Evolutionary conservation across 2,888 invertebrate species (phyloP).

Genomic region (Molorchus minor): DNA sequence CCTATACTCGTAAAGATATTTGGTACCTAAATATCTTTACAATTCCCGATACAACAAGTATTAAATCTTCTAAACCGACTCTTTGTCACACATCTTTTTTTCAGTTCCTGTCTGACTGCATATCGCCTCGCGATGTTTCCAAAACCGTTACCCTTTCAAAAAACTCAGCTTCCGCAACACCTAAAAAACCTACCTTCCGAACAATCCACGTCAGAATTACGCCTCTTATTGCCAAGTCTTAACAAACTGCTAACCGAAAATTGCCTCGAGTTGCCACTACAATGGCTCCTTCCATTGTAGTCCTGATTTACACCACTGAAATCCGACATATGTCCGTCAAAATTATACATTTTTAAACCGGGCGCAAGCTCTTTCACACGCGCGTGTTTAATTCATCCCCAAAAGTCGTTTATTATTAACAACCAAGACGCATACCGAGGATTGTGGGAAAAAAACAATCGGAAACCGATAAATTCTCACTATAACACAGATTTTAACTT

Average conservation of each 20-base stretch:
- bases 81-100: too few relatives aligned
- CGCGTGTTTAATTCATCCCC: not conserved
- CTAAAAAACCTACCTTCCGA: slow-evolving; percentile 54
- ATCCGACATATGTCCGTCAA: slow-evolving; percentile 50
- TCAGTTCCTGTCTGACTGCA: too few relatives aligned
- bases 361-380: slow-evolving; percentile 7
- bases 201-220: slow-evolving; percentile 51
- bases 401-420: not conserved
- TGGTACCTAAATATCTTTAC: too few relatives aligned
- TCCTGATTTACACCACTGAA: slow-evolving; percentile 42
- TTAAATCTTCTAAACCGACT: too few relatives aligned
- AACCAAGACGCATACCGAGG: not conserved
- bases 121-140: not conserved
- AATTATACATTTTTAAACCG: slow-evolving; percentile 39
- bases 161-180: slow-evolving; percentile 28
- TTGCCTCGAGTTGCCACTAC: slow-evolving; percentile 56
- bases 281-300: slow-evolving; percentile 46
- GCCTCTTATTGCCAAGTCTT: slow-evolving; percentile 55
- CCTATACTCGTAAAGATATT: too few relatives aligned
- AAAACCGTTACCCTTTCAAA: not conserved
- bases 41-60: too few relatives aligned
- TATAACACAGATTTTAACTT: slow-evolving; percentile 11
- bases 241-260: slow-evolving; percentile 61
- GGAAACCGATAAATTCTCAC: not conserved
- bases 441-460: not conserved